Conservation (phyloP, 2,888 invertebrate species). For the Dryobota labecula region DNA sequence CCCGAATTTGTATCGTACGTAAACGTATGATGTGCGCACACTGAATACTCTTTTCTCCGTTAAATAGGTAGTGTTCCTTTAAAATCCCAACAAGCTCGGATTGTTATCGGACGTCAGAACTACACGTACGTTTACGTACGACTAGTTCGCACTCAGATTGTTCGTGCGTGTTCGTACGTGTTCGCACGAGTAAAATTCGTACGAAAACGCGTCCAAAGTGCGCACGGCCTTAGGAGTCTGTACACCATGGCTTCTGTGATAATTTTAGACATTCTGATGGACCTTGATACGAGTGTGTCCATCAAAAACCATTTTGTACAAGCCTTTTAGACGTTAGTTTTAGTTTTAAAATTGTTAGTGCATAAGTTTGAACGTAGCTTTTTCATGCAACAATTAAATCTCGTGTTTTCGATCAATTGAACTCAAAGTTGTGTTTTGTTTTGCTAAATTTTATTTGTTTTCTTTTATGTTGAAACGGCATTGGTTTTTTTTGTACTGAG, state of each 20-base stretch:
- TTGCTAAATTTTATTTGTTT: constrained; percentile 76
- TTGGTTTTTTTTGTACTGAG: constrained; percentile 56
- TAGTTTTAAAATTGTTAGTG: constrained; percentile 63
- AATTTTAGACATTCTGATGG: not conserved
- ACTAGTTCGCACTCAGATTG: too few relatives aligned
- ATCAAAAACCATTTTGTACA: constrained; percentile 35
- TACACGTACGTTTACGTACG: too few relatives aligned
- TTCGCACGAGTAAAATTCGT: too few relatives aligned
- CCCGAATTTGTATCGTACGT: too few relatives aligned
- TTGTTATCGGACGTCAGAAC: too few relatives aligned
- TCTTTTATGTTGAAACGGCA: constrained; percentile 56
- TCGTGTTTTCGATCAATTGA: constrained; percentile 62
- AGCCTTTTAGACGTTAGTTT: constrained; percentile 53
- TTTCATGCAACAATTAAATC: constrained; percentile 59
- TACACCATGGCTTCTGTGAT: constrained; percentile 24
- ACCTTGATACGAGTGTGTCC: not conserved
- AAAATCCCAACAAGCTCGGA: too few relatives aligned
- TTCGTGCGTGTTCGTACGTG: too few relatives aligned
- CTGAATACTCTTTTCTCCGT: too few relatives aligned
- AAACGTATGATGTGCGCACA: too few relatives aligned
- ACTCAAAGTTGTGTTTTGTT: constrained; percentile 74
- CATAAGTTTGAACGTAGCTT: constrained; percentile 63
- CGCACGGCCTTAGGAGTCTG: too few relatives aligned
- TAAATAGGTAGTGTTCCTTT: too few relatives aligned
- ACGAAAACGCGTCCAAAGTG: too few relatives aligned